phyloP scores from a whole-genome alignment of 2,113 vertebrate species.

The Tauraco erythrolophus region DNA sequence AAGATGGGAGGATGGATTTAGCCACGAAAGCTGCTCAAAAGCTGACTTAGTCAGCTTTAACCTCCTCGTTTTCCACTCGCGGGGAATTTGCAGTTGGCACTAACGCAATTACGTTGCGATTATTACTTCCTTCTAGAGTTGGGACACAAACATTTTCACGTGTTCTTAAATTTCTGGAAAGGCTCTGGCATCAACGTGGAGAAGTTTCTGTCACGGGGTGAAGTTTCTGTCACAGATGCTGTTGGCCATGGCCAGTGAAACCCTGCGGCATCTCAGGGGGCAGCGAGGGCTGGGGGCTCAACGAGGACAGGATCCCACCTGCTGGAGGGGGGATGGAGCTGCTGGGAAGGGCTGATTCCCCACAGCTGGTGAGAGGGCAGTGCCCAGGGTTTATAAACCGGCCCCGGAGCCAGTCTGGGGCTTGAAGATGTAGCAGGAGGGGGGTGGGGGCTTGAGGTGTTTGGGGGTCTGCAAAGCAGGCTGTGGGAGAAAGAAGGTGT shows the following conservation, averaged over 20 bases:
- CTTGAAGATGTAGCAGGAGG: not conserved
- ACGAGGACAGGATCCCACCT: too few relatives aligned
- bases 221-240: not conserved
- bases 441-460: not conserved
- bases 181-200: fast-evolving
- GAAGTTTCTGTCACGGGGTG: fast-evolving
- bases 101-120: not conserved
- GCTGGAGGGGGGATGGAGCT: not conserved
- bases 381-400: fast-evolving
- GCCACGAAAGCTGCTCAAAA: not conserved
- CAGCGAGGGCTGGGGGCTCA: not conserved
- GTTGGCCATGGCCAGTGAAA: not conserved
- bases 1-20: not conserved
- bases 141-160: not conserved
- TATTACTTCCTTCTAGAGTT: not conserved
- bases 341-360: not conserved
- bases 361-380: not conserved
- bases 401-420: not conserved
- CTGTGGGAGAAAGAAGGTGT: not conserved
- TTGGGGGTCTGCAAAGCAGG: not conserved
- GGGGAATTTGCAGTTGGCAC: not conserved
- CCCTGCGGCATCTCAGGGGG: fast-evolving
- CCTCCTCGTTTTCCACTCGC: not conserved
- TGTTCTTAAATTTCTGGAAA: not conserved
- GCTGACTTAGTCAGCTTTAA: not conserved